Base-by-base conservation (phyloP, 2,888 invertebrate species). In the Caenorhabditis sp. region DNA sequence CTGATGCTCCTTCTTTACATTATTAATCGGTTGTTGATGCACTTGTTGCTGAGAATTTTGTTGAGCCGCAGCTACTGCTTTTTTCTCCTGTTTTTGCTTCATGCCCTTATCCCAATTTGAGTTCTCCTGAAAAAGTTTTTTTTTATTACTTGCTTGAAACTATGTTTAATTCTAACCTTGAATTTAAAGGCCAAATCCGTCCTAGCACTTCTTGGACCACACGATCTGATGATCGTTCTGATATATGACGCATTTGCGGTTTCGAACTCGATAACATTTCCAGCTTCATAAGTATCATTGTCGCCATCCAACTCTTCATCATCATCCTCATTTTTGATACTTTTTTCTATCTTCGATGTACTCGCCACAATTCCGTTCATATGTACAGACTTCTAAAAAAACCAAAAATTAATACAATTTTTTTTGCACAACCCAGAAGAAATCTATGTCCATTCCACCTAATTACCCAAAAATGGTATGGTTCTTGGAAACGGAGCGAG, bases 181-280 rank as follows among this genome's bases (percentile, higher is more conserved):
- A 67, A 57, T 20, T 64, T 64, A 38, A 56, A 74, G 8, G 10
- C 0, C 27, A 70, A 23, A 53, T 74, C 74, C 1, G 74, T 64
- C 26, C 74, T 56, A 1, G 70, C 43, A 53, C 70, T 62, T 14
- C 63, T 50, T 1, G 63, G 70, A 0, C 74, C 74, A 50, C 70
- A 70, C 0, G 70, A 67, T 61, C 74, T 26, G 8, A 66, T 38
- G 21, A 70, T 14, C 3, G 63, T 27, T 12, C 66, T 59, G 10
- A 74, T 57, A 21, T 67, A 74, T 1, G 5, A 12, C 14, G 74
- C 74, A 21, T 59, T 70, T 17, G 25, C 26, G 5, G 67, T 31
- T 23, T 61, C 61, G 27, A 49, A 67, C n/a, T 60, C 70, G 3
- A 70, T 36, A 8, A 49, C 52, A 0, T 10, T 63, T 23, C 74